A percentile compares a stretch with the other conserved stretches of the same genome.
Evolutionary conservation across 2,113 vertebrate species (phyloP).

Genomic region (Pelecanoides urinatrix): DNA sequence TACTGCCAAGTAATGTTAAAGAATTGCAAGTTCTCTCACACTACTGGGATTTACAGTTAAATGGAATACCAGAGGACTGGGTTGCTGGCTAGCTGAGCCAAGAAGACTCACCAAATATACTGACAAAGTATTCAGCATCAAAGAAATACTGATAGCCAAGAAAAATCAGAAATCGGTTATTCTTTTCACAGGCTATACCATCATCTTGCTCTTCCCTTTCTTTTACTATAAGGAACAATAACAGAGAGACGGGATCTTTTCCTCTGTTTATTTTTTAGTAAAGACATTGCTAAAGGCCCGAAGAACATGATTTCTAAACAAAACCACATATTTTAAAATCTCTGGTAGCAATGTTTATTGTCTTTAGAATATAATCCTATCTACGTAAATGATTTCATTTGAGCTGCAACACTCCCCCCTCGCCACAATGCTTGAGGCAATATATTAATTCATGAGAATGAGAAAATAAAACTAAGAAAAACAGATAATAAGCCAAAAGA

Average conservation of each 20-base stretch:
- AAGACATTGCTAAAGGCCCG: not conserved
- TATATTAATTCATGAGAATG: not conserved
- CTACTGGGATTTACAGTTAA: not conserved
- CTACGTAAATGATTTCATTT: not conserved
- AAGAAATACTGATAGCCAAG: not conserved
- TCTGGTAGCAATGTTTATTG: not conserved
- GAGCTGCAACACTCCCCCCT: not conserved
- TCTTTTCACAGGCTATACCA: not conserved
- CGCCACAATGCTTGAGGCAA: not conserved
- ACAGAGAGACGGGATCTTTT: not conserved
- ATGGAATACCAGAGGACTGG: not conserved
- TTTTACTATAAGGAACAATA: not conserved
- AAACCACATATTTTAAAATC: not conserved
- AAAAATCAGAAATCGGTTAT: not conserved
- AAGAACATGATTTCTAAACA: not conserved
- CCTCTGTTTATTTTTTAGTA: not conserved
- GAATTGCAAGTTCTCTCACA: not conserved
- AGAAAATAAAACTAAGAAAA: slow-evolving; percentile 37
- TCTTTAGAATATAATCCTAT: not conserved
- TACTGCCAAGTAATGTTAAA: not conserved
- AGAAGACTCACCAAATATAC: not conserved
- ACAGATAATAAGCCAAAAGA: slow-evolving; percentile 5
- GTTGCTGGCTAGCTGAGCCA: not conserved
- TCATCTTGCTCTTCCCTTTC: not conserved
- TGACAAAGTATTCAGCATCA: not conserved